phyloP scores from a whole-genome alignment of 2,113 vertebrate species.

The Cichladusa arquata region DNA sequence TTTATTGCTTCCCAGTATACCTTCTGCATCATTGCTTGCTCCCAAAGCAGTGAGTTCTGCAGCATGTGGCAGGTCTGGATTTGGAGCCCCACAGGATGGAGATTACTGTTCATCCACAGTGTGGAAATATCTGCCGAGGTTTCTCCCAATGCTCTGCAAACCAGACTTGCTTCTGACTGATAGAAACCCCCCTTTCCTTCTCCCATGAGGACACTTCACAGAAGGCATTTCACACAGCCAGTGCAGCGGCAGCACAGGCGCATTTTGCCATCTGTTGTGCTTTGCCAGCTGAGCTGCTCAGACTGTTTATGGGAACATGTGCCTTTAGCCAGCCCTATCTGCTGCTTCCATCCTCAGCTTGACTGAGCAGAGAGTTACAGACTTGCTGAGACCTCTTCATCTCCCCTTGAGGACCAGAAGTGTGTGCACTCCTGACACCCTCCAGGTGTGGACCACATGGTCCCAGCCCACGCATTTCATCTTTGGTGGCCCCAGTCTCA shows the following conservation, averaged over 20 bases:
- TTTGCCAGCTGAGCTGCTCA: not conserved
- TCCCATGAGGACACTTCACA: not conserved
- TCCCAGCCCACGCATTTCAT: fast-evolving
- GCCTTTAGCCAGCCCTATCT: not conserved
- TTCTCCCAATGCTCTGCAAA: not conserved
- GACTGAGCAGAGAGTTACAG: not conserved
- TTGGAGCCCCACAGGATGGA: not conserved
- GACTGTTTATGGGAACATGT: not conserved
- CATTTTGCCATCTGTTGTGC: not conserved
- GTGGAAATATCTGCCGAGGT: not conserved
- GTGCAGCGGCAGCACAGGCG: not conserved
- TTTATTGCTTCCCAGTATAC: not conserved
- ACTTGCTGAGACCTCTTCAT: not conserved
- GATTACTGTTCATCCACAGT: not conserved
- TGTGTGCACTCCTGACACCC: not conserved
- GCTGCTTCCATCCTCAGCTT: not conserved
- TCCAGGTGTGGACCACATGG: not conserved
- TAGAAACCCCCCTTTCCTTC: not conserved
- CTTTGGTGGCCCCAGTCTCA: fast-evolving
- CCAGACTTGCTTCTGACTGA: not conserved
- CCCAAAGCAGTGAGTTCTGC: not conserved
- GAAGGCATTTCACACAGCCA: not conserved
- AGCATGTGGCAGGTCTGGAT: not conserved
- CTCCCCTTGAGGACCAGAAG: not conserved
- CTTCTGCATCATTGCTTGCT: not conserved